These are phyloP conservation scores for Orthosia gracilis DNA, from an alignment of 2,888 invertebrate species.

Conservation along the genomic window DNA sequence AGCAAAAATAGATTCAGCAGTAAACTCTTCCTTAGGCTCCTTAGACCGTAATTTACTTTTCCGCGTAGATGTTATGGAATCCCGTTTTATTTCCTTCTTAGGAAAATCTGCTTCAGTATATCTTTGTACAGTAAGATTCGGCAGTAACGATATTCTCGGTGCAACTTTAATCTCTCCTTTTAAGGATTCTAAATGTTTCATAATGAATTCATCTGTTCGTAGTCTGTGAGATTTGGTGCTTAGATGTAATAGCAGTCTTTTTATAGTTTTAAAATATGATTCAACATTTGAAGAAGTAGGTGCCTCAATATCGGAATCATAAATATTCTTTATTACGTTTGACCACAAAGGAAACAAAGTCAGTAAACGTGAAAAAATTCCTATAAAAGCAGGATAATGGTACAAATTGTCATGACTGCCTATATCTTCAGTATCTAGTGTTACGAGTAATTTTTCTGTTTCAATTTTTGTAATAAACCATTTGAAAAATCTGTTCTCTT, in stretches of 20 bases:
- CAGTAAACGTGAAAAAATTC: constrained; percentile 38
- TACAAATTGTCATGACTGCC: constrained; percentile 42
- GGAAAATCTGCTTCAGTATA: constrained; percentile 30
- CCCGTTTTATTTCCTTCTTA: constrained; percentile 38
- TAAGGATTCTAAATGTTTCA: constrained; percentile 44
- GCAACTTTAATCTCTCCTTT: constrained; percentile 45
- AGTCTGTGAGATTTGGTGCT: constrained; percentile 37
- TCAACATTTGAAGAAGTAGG: constrained; percentile 31
- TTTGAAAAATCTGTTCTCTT: constrained; percentile 35
- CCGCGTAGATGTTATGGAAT: constrained; percentile 29
- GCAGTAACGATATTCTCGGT: constrained; percentile 21
- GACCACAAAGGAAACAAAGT: constrained; percentile 20
- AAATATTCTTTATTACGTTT: constrained; percentile 6
- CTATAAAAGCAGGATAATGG: constrained; percentile 42
- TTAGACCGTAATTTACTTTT: constrained; percentile 38
- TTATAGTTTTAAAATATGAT: constrained; percentile 24
- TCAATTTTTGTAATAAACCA: constrained; percentile 35
- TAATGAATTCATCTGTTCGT: constrained; percentile 35
- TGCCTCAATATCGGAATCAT: constrained; percentile 31
- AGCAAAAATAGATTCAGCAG: constrained; percentile 46
- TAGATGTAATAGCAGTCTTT: constrained; percentile 33
- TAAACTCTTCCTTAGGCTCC: constrained; percentile 45
- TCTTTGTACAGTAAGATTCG: constrained; percentile 37
- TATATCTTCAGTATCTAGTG: constrained; percentile 36
- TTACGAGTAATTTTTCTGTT: constrained; percentile 37